A percentile compares a stretch with the other conserved stretches of the same genome.
Conservation (phyloP, 2,113 vertebrate genomes). For the Oceanodroma tethys region DNA sequence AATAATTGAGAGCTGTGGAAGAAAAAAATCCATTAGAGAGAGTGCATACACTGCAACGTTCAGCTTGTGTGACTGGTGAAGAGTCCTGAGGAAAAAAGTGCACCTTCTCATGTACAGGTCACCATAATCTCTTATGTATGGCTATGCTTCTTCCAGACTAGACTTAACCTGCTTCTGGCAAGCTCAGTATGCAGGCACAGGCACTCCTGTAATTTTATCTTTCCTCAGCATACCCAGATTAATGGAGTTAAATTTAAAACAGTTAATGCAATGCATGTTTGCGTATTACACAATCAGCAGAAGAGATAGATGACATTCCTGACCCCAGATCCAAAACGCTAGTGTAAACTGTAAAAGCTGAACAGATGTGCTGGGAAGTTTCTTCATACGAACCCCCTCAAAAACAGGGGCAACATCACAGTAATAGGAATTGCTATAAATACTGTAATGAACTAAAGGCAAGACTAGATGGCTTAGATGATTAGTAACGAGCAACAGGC, state of each 20-base stretch:
- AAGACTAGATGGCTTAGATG: neutral
- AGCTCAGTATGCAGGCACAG: neutral
- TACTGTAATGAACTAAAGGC: neutral
- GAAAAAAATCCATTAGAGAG: neutral
- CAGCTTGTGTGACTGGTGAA: neutral
- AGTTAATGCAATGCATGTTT: neutral
- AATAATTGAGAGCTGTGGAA: neutral
- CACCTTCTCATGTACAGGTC: neutral
- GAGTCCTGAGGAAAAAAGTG: neutral
- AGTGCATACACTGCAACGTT: neutral
- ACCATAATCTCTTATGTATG: neutral
- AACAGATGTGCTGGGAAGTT: neutral
- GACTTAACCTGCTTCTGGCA: neutral
- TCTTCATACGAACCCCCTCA: fast-evolving
- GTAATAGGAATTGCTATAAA: neutral
- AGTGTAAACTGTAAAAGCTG: neutral
- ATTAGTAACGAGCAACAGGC: neutral
- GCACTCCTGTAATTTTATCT: neutral
- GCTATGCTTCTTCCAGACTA: neutral
- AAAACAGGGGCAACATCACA: neutral
- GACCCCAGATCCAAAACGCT: neutral
- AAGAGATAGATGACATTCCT: neutral
- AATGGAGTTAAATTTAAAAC: neutral
- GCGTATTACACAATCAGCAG: neutral
- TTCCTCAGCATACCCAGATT: neutral